A percentile compares a stretch with the other conserved stretches of the same genome.
These are phyloP conservation scores for Mionectes macconnelli DNA, from an alignment of 2,113 vertebrate species.

Conservation along the genomic window DNA sequence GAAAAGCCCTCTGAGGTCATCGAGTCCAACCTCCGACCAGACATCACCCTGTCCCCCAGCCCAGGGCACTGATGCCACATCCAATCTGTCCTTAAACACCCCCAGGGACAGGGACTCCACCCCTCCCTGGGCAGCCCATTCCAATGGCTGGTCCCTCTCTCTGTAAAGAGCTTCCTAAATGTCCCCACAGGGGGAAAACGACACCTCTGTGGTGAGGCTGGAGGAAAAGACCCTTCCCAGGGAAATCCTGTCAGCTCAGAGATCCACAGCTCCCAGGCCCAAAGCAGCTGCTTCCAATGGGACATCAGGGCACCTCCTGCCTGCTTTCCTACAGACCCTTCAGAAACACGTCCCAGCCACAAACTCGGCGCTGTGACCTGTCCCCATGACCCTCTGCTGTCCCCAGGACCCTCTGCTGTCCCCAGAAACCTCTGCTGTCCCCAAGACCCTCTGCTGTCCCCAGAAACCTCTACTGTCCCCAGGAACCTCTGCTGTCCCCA, in stretches of 20 bases:
- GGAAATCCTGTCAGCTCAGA: background rate
- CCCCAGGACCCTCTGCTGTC: too few species aligned
- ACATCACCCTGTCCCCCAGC: too few species aligned
- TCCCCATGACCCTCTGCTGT: background rate
- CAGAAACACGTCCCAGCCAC: background rate
- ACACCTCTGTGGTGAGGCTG: fast-evolving
- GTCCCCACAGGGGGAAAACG: background rate
- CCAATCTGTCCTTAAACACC: too few species aligned
- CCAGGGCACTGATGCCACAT: too few species aligned
- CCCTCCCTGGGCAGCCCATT: too few species aligned
- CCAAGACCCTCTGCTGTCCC: too few species aligned
- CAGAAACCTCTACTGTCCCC: background rate
- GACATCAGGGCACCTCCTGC: background rate
- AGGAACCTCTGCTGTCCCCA: too few species aligned
- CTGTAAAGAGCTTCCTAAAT: too few species aligned
- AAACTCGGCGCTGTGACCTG: background rate
- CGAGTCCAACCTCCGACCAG: too few species aligned
- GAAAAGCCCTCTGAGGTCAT: too few species aligned
- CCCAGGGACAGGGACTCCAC: too few species aligned
- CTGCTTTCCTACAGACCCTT: background rate
- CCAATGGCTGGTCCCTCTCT: too few species aligned
- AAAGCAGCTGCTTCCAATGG: background rate
- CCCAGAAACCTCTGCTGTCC: background rate
- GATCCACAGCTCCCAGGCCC: background rate
- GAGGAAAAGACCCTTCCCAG: background rate